Conservation (phyloP, 2,797 vertebrate species). For the Oryzias sinensis region DNA sequence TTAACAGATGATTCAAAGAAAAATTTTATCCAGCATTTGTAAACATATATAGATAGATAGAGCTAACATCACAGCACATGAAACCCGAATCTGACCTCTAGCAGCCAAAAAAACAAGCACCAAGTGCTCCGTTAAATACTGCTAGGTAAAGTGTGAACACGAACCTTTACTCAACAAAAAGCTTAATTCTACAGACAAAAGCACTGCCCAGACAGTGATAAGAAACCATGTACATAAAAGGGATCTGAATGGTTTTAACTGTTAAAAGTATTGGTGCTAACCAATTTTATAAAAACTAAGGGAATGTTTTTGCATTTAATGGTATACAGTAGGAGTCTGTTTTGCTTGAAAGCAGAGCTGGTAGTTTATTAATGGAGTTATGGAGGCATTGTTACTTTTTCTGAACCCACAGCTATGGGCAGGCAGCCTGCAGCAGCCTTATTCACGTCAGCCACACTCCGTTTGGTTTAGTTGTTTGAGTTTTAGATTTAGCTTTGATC, state of each 20-base stretch:
- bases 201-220: constrained; percentile 8
- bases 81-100: constrained; percentile 13
- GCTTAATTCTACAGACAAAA: constrained; percentile 15
- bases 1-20: constrained; percentile 27
- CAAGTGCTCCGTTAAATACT: constrained; percentile 31
- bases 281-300: constrained; percentile 4
- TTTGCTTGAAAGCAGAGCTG: constrained; percentile 24
- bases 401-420: too few species aligned
- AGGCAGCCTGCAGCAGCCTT: constrained; percentile 21
- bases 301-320: constrained; percentile 5
- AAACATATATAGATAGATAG: constrained; percentile 25
- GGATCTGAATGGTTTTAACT: constrained; percentile 1
- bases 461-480: constrained; percentile 58
- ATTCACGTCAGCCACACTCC: constrained; percentile 48
- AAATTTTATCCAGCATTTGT: constrained; percentile 27
- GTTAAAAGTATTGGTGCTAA: background rate
- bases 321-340: constrained; percentile 2
- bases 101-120: constrained; percentile 52
- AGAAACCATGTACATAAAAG: background rate
- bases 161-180: constrained; percentile 19
- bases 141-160: constrained; percentile 50
- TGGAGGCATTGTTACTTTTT: too few species aligned
- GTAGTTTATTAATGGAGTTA: constrained; percentile 2
- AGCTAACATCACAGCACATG: constrained; percentile 37
- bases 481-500: constrained; percentile 48